Conservation (phyloP, 2,113 vertebrate species). For the Grammomys surdaster region DNA sequence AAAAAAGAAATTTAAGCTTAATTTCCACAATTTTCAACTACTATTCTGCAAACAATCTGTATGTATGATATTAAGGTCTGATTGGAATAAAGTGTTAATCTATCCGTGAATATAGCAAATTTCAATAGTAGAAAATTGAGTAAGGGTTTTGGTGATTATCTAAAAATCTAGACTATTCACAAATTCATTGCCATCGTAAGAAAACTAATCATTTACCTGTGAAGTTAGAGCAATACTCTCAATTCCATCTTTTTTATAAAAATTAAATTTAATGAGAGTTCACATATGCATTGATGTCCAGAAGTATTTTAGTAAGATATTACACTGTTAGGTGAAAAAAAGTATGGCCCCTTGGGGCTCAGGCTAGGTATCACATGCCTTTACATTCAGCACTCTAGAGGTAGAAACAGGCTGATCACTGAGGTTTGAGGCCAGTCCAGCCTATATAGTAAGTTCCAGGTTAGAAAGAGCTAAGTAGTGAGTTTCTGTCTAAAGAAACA, state of each 20-base stretch:
- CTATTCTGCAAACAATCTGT: neutral
- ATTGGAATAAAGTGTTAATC: neutral
- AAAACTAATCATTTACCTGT: neutral
- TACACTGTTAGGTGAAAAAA: neutral
- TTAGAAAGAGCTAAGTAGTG: neutral
- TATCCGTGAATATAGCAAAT: neutral
- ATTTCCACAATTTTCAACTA: neutral
- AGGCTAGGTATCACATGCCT: neutral
- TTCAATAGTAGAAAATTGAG: neutral
- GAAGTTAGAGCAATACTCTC: neutral
- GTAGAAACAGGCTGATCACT: neutral
- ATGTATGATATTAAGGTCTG: neutral
- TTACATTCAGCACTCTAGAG: neutral
- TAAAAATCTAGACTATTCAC: neutral
- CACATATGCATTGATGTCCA: neutral
- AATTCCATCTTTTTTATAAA: neutral
- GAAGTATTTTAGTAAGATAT: neutral
- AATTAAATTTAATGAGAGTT: neutral
- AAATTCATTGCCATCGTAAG: neutral
- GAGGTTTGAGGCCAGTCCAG: neutral
- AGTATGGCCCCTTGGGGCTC: neutral
- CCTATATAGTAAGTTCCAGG: neutral
- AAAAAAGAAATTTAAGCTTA: constrained; percentile 39
- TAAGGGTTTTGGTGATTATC: neutral
- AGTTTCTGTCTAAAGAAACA: neutral